A percentile compares a stretch with the other conserved stretches of the same genome.
These are phyloP conservation scores for Gobius niger DNA, from an alignment of 2,113 vertebrate genomes.

Conservation along the genomic window DNA sequence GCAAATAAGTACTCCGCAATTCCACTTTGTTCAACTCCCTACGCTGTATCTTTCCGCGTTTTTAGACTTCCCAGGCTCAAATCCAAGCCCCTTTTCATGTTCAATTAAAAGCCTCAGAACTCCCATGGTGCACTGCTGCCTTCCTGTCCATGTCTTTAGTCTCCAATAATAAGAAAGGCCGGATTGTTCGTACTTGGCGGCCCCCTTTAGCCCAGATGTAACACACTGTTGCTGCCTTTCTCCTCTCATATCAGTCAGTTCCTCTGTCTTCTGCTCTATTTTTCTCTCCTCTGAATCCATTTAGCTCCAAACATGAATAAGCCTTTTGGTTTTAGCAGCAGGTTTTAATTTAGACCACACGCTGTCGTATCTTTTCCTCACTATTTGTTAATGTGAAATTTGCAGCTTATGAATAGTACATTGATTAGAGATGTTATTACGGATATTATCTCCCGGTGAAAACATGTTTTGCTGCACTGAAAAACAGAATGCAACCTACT, in stretches of 20 bases:
- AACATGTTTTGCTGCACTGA: no score
- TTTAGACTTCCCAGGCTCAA: constrained; percentile 13
- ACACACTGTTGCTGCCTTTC: constrained; percentile 56
- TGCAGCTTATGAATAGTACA: no score
- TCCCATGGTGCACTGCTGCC: constrained; percentile 56
- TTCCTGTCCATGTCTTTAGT: constrained; percentile 52
- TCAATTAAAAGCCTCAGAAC: constrained; percentile 47
- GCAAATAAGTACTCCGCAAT: not conserved
- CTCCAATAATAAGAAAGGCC: constrained; percentile 59
- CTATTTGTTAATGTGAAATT: not conserved
- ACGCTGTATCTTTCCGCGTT: constrained; percentile 4
- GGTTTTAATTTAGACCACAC: not conserved
- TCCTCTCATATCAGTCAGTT: constrained; percentile 39
- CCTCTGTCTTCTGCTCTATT: constrained; percentile 28
- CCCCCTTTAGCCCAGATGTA: constrained; percentile 56
- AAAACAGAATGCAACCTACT: no score
- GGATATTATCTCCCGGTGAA: no score
- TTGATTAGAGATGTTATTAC: no score
- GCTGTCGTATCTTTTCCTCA: not conserved
- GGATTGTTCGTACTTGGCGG: constrained; percentile 63
- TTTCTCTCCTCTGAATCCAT: constrained; percentile 1
- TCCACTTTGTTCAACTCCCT: not conserved
- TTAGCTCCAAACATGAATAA: constrained; percentile 16
- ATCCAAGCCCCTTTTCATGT: constrained; percentile 28
- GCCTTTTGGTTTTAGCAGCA: not conserved